A percentile compares a stretch with the other conserved stretches of the same genome.
phyloP scores from a whole-genome alignment of 2,888 invertebrate species.

The Heliconius erato region DNA sequence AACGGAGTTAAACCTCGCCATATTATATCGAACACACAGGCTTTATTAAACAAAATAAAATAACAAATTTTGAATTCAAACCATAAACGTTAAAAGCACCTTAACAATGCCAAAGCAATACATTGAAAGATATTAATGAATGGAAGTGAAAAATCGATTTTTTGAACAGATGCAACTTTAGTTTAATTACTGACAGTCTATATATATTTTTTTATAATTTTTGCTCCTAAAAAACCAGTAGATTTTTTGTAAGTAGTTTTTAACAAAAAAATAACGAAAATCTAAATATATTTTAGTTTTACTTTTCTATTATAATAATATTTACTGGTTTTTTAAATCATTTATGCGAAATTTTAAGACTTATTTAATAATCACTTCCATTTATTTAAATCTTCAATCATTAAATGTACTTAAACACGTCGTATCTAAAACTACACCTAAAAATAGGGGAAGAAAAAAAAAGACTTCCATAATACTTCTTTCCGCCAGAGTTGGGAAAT shows the following conservation, averaged over 20 bases:
- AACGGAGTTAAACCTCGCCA: background rate
- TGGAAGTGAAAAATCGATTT: background rate
- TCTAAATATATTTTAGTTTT: background rate
- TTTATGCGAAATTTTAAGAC: background rate
- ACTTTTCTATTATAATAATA: background rate
- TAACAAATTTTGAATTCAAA: conserved; percentile 21
- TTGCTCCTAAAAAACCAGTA: background rate
- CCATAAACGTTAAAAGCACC: conserved; percentile 17
- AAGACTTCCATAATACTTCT: conserved; percentile 65
- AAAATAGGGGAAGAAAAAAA: conserved; percentile 41
- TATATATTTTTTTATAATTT: background rate
- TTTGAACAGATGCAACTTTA: background rate
- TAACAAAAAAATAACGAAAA: no score
- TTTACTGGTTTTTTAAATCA: background rate
- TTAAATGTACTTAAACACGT: conserved; percentile 67
- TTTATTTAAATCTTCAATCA: background rate
- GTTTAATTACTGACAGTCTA: background rate
- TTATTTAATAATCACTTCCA: background rate
- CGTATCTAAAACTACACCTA: conserved; percentile 63
- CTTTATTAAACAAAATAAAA: background rate
- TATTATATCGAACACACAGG: conserved; percentile 20
- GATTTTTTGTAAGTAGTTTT: background rate
- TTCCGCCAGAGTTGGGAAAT: conserved; percentile 62
- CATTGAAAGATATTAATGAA: background rate
- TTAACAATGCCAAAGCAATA: conserved; percentile 20